Percentiles rank a stretch among this genome's conserved stretches.
phyloP scores from a whole-genome alignment of 2,113 vertebrate genomes.

The Lucifuga dentata region DNA sequence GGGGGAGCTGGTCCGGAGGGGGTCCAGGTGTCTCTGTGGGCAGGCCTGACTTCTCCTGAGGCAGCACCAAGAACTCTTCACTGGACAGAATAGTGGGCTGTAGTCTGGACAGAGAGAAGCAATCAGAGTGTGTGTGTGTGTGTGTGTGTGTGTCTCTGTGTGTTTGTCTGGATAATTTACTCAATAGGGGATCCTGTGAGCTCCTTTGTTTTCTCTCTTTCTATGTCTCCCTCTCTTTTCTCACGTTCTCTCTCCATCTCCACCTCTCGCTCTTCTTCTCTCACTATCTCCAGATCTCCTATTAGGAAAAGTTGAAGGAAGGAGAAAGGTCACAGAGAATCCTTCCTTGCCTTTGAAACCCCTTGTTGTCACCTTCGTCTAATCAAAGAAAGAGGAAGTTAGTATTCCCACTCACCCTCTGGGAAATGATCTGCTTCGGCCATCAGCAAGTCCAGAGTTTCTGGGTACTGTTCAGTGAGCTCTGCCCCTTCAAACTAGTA shows the following conservation, averaged over 20 bases:
- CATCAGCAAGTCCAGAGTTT: slow-evolving; percentile 81
- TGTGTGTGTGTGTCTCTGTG: background rate
- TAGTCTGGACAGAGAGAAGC: slow-evolving; percentile 47
- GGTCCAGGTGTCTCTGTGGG: slow-evolving; percentile 21
- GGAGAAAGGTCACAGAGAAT: background rate
- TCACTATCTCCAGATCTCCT: slow-evolving; percentile 23
- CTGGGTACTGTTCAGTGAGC: slow-evolving; percentile 67
- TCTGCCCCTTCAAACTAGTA: slow-evolving; percentile 83
- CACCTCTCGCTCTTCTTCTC: background rate
- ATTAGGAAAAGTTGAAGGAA: background rate
- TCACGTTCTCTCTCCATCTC: slow-evolving; percentile 1
- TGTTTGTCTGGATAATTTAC: slow-evolving; percentile 42
- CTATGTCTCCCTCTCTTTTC: slow-evolving; percentile 9
- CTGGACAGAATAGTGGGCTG: slow-evolving; percentile 46
- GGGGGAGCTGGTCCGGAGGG: slow-evolving; percentile 54
- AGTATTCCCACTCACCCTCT: slow-evolving; percentile 62
- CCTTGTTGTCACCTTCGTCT: background rate
- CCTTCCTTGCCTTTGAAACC: background rate
- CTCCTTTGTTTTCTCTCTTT: slow-evolving; percentile 34
- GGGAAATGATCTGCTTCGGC: slow-evolving; percentile 78
- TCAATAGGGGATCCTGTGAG: slow-evolving; percentile 54
- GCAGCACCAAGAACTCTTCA: slow-evolving; percentile 51
- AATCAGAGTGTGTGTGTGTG: slow-evolving; percentile 5
- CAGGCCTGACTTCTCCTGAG: slow-evolving; percentile 50
- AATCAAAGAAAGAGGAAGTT: slow-evolving; percentile 2